Evolutionary conservation across 2,113 vertebrate species (phyloP), one percentile per base, ranked within the genome.

Genomic region (Varanus salvator): DNA sequence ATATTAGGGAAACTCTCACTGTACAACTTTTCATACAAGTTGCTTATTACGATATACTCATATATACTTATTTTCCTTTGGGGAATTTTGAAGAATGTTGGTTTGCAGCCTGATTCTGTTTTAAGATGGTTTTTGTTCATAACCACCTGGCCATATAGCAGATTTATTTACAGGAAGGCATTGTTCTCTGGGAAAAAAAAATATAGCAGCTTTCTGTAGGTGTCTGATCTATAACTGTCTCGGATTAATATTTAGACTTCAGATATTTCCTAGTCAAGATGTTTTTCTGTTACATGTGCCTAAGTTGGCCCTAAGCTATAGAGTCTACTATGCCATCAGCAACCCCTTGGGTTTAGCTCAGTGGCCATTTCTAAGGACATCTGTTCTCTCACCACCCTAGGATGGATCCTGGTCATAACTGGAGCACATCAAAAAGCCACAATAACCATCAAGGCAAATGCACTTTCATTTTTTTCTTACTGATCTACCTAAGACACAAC

Each of bases 101-200:
- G 72, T n/a, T 71, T 89, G 92, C 89, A 93, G 84, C 89, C 85
- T 9, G 1, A 25, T 95, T 95, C 91, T 1, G 0, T 81, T 95
- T 78, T 81, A 77, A 91, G 89, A 74, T 29, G 11, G 27, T 86
- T 96, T 44, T 90, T 87, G 87, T 48, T 92, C 89, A 44, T 89
- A 87, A 9, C 6, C 8, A 5, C 87, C 85, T 89, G 27, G 91
- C 76, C 34, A 64, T 2, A 0, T 64, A 83, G 34, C n/a, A n/a
- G 2, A 27, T 44, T 52, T 82, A 29, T 91, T 82, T 87, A 48
- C 75, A 69, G 38, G 74, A 85, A 7, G 52, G 64, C 52, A 4
- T 80, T 90, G 90, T 90, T 92, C 60, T 89, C 87, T 29, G 80
- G 1, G 3, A 48, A 80, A 25, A 80, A 25, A 81, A 54, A 8